phyloP scores from a whole-genome alignment of 2,888 invertebrate species.

The Morpho deidamia region DNA sequence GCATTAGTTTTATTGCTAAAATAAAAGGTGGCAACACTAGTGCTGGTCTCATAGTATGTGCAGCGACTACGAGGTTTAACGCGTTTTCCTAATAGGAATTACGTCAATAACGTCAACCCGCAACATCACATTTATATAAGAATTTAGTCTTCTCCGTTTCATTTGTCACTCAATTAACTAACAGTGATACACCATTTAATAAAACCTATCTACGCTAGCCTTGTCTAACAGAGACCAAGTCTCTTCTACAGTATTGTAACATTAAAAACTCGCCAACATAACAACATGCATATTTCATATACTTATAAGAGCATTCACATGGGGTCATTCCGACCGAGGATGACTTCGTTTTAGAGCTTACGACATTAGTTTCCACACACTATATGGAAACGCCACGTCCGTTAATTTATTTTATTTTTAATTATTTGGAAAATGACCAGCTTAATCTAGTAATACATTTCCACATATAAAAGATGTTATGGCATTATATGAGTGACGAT shows the following conservation, averaged over 20 bases:
- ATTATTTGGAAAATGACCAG: no score
- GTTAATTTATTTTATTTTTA: no score
- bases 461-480: no score
- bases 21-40: no score
- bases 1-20: no score
- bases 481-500: no score
- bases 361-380: background rate
- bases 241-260: constrained; percentile 67
- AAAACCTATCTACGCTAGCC: constrained; percentile 75
- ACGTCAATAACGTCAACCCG: constrained; percentile 67
- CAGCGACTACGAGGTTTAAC: constrained; percentile 4
- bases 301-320: constrained; percentile 19
- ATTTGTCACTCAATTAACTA: constrained; percentile 70
- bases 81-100: constrained; percentile 52
- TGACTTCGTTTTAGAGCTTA: constrained; percentile 1
- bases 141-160: constrained; percentile 77
- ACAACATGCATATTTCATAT: constrained; percentile 35
- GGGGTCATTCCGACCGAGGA: constrained; percentile 19
- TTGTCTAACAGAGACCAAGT: constrained; percentile 71
- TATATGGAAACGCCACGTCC: background rate
- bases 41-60: background rate
- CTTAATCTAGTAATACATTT: no score
- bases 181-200: constrained; percentile 60
- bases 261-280: constrained; percentile 54
- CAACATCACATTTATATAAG: constrained; percentile 72